Evolutionary conservation across 2,888 invertebrate genomes (phyloP), one percentile per base, ranked within the genome.

Genomic region (Cylindroiulus punctatus): DNA sequence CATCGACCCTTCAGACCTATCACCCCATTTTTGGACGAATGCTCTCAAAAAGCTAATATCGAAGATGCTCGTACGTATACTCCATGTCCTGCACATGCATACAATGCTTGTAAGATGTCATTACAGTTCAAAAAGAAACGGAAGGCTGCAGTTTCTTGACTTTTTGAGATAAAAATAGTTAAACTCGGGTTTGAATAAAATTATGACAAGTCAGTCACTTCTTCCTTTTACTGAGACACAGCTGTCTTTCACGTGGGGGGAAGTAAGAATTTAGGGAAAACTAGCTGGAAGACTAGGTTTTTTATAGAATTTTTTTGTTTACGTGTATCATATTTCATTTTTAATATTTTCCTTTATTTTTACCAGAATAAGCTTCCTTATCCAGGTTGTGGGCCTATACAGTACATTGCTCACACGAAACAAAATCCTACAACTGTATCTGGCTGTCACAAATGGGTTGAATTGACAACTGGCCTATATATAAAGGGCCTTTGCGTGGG

Each of bases 111-210:
- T n/a, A 36, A 36, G 36, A 36, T 36, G 36, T 36, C 36, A 36
- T 36, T 36, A 36, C 2, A 36, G 36, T 36, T 36, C 36, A 36
- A 36, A 36, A 7, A 36, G 36, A 57, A 57, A n/a, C 57, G 19
- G 19, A 44, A 44, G 44, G 44, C 1, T 44, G 44, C 44, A 12
- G 44, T 44, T 44, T 44, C 44, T 44, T 44, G 44, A n/a, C n/a
- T 57, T 57, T 57, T 57, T 19, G n/a, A 57, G 57, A n/a, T 57
- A 57, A 57, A 57, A 57, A 57, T 57, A 57, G 57, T 57, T n/a
- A 57, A 57, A 57, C n/a, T 57, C n/a, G 44, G n/a, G n/a, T 19
- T 57, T 19, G 8, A 19, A 57, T 57, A 57, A 57, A 57, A 57
- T 57, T n/a, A n/a, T 57, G 19, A 57, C 4, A 57, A n/a, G 57